A percentile compares a stretch with the other conserved stretches of the same genome.
These are phyloP conservation scores for Neodiprion pinetum DNA, from an alignment of 1,140 invertebrate species.

Conservation along the genomic window DNA sequence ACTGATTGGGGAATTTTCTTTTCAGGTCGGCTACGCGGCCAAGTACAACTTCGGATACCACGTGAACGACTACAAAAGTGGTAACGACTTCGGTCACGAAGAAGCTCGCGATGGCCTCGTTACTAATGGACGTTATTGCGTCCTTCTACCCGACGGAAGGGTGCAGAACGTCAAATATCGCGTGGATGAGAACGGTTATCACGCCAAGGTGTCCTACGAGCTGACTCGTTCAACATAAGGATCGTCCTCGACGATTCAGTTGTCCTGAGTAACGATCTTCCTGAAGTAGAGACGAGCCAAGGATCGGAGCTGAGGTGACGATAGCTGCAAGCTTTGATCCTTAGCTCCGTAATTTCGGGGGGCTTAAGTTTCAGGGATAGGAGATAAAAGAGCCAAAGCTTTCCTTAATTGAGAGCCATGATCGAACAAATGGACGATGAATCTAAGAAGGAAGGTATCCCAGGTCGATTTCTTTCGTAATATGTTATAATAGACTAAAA, in stretches of 20 bases:
- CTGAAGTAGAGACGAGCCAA: no score
- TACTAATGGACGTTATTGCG: conserved; percentile 77
- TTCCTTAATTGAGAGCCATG: no score
- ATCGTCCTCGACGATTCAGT: conserved; percentile 29
- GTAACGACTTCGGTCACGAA: conserved; percentile 77
- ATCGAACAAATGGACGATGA: no score
- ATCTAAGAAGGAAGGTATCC: no score
- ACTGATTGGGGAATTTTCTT: conserved; percentile 32
- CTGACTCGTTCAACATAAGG: conserved; percentile 24
- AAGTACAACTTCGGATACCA: conserved; percentile 80
- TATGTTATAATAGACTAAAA: no score
- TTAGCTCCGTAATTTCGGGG: no score
- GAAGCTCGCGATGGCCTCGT: conserved; percentile 69
- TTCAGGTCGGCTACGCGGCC: conserved; percentile 71
- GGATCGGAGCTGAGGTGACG: no score
- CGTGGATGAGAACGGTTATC: conserved; percentile 77
- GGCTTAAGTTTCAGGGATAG: no score
- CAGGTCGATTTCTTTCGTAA: no score
- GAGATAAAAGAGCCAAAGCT: no score
- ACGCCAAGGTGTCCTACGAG: conserved; percentile 77
- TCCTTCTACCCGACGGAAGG: conserved; percentile 79
- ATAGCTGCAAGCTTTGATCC: no score
- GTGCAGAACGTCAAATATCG: conserved; percentile 79
- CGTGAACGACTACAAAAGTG: conserved; percentile 71
- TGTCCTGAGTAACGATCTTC: not conserved